A percentile compares a stretch with the other conserved stretches of the same genome.
Evolutionary conservation across 1,140 invertebrate species (phyloP).

Genomic region (Brachionus paranguensis): DNA sequence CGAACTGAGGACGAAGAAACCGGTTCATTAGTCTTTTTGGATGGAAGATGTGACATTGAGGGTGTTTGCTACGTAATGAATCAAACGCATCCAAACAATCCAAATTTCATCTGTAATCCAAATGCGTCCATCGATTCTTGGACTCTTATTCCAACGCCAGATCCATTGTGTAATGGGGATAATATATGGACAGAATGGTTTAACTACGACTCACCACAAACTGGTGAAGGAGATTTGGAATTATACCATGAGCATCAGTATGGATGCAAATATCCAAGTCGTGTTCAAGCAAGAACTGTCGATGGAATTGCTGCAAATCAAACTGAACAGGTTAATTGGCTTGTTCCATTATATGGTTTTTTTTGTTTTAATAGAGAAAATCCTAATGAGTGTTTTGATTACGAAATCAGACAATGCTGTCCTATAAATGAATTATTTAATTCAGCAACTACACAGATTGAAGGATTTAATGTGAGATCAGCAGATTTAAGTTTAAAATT

Average conservation of each 20-base stretch:
- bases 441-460: not conserved
- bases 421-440: not conserved
- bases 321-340: not conserved
- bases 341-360: not conserved
- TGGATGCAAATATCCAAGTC: not conserved
- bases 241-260: not conserved
- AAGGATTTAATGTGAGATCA: not conserved
- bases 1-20: not conserved
- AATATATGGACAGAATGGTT: constrained; percentile 15
- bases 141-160: not conserved
- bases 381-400: not conserved
- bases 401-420: constrained; percentile 28
- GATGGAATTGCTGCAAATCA: not conserved
- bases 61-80: constrained; percentile 20
- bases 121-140: not conserved
- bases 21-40: not conserved
- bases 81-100: not conserved
- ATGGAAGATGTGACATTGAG: constrained; percentile 28
- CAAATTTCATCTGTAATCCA: constrained; percentile 11
- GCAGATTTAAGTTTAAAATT: not conserved
- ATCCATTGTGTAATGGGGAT: constrained; percentile 29
- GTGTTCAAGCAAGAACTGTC: not conserved
- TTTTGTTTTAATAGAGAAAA: constrained; percentile 8
- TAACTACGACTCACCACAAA: not conserved
- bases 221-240: constrained; percentile 25